phyloP scores from a whole-genome alignment of 2,888 invertebrate species.

The Opisthograptis luteolata region DNA sequence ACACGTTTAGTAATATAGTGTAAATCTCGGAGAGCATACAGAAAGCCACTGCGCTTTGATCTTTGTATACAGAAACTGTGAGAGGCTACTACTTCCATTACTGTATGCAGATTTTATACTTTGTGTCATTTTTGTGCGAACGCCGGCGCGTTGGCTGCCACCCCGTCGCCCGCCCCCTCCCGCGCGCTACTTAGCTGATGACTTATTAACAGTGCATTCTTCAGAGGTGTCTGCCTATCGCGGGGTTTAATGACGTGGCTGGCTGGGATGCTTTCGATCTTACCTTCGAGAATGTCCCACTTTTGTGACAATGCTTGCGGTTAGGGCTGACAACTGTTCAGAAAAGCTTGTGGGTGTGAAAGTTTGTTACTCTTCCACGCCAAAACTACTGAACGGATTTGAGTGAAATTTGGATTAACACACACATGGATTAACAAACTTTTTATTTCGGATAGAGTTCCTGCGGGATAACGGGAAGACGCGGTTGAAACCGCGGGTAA shows the following conservation, averaged over 20 bases:
- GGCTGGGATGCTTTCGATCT: constrained; percentile 58
- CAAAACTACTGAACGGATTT: too few species aligned
- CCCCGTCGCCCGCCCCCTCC: constrained; percentile 42
- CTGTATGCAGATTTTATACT: constrained; percentile 82
- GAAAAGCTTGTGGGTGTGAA: too few species aligned
- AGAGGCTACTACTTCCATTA: constrained; percentile 75
- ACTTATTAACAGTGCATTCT: constrained; percentile 84
- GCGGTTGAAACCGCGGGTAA: too few species aligned
- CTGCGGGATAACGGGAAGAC: too few species aligned
- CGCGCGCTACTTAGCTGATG: constrained; percentile 81
- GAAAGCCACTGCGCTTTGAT: constrained; percentile 68
- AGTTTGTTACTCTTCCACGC: too few species aligned
- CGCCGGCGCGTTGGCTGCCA: constrained; percentile 49
- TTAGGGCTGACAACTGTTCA: too few species aligned
- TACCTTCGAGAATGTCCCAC: constrained; percentile 70
- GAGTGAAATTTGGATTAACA: too few species aligned
- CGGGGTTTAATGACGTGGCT: constrained; percentile 79
- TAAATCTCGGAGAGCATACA: constrained; percentile 46
- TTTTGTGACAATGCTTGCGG: constrained; percentile 55
- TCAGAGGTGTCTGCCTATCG: constrained; percentile 82
- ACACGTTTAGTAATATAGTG: constrained; percentile 40
- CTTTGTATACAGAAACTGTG: constrained; percentile 67
- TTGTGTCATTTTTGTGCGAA: constrained; percentile 80
- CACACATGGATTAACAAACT: too few species aligned
- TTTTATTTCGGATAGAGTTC: too few species aligned